Percentiles rank a stretch among this genome's conserved stretches.
These are phyloP conservation scores for Psittacara wagleri DNA, from an alignment of 2,113 vertebrate species.

Conservation along the genomic window DNA sequence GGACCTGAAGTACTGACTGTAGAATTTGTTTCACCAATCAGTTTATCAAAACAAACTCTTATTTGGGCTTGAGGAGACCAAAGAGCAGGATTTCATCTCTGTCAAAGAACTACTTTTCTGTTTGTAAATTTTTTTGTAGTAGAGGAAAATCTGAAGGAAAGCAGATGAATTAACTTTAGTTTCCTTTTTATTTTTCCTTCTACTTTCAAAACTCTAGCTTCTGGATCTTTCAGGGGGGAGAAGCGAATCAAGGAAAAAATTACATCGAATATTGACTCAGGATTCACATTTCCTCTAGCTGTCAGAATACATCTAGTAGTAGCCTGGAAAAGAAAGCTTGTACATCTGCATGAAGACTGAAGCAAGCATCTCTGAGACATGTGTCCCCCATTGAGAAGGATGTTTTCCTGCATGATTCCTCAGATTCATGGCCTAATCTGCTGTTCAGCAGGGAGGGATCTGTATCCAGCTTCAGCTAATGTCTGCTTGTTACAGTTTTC, in stretches of 20 bases:
- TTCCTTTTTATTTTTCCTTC: background rate
- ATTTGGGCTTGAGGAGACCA: background rate
- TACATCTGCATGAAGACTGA: background rate
- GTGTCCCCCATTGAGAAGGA: background rate
- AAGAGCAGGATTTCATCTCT: background rate
- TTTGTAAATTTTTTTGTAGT: background rate
- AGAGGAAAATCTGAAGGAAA: background rate
- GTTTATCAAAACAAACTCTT: constrained; percentile 31
- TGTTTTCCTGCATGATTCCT: background rate
- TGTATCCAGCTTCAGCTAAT: constrained; percentile 13
- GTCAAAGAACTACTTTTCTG: background rate
- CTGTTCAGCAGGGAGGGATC: background rate
- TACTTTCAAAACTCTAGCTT: background rate
- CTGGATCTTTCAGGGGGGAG: background rate
- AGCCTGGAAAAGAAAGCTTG: background rate
- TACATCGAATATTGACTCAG: background rate
- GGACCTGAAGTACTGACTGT: background rate
- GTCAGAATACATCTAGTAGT: background rate
- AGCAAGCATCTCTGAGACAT: background rate
- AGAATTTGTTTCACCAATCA: background rate
- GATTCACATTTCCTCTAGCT: background rate
- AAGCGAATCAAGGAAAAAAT: background rate
- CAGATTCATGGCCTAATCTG: background rate
- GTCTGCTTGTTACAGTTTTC: background rate
- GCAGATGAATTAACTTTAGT: background rate